phyloP scores from a whole-genome alignment of 1,140 invertebrate species.

The Drosophila auraria region DNA sequence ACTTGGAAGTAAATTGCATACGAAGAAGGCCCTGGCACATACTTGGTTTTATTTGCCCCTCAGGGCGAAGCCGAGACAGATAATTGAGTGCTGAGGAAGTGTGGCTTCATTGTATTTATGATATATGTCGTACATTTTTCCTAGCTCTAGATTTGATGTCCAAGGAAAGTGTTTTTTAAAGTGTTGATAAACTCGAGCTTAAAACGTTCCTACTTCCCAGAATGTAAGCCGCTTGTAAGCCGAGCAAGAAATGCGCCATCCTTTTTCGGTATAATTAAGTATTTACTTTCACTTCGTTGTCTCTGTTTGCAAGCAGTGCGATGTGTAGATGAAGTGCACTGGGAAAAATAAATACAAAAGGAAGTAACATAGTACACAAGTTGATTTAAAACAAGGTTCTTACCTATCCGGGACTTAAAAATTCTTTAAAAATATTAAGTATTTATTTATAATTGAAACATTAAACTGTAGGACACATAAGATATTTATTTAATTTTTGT shows the following conservation, averaged over 20 bases:
- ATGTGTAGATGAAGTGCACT: background rate
- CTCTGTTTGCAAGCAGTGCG: slow-evolving; percentile 1
- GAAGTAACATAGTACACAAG: background rate
- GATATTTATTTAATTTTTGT: background rate
- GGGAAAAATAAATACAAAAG: background rate
- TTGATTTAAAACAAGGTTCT: accelerated
- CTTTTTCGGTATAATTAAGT: slow-evolving; percentile 71
- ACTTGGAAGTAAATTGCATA: slow-evolving; percentile 42
- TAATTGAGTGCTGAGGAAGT: slow-evolving; percentile 36
- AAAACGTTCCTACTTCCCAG: slow-evolving; percentile 24
- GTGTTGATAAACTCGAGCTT: slow-evolving; percentile 48
- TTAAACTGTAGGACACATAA: background rate
- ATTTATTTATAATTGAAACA: background rate
- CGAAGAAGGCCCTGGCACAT: slow-evolving; percentile 6
- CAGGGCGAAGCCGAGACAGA: slow-evolving; percentile 2
- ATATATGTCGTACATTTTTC: slow-evolving; percentile 20
- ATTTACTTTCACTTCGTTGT: slow-evolving; percentile 71
- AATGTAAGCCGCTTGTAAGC: slow-evolving; percentile 72
- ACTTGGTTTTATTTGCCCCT: slow-evolving; percentile 25
- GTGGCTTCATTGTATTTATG: slow-evolving; percentile 37
- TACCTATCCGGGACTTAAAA: too few species aligned
- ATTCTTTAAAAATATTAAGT: background rate
- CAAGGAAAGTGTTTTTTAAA: slow-evolving; percentile 26
- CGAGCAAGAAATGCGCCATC: slow-evolving; percentile 50
- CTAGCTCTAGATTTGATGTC: slow-evolving; percentile 16